These are phyloP conservation scores for Pachymerium ferrugineum DNA, from an alignment of 2,888 invertebrate species.

Conservation along the genomic window DNA sequence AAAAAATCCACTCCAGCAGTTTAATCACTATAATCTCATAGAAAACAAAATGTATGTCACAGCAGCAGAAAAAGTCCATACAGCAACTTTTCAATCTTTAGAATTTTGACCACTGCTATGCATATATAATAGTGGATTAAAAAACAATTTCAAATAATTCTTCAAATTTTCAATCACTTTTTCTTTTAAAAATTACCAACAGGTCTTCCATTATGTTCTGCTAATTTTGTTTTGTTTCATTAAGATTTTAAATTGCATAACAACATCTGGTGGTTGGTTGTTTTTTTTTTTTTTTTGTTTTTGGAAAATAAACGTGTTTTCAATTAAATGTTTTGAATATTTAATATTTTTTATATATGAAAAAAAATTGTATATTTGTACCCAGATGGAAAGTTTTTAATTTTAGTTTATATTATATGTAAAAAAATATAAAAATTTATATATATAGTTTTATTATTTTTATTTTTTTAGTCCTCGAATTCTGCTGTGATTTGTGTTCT, in stretches of 20 bases:
- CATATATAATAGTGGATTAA: neutral
- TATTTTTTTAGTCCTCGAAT: neutral
- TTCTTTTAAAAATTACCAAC: neutral
- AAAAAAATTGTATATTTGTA: neutral
- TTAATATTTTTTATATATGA: neutral
- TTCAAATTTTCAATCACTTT: neutral
- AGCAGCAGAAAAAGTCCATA: too few relatives aligned
- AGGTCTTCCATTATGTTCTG: constrained; percentile 2
- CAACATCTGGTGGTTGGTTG: constrained; percentile 24
- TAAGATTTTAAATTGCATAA: too few relatives aligned
- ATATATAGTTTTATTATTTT: too few relatives aligned
- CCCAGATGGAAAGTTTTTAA: neutral
- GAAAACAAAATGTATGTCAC: too few relatives aligned
- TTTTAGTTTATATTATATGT: too few relatives aligned
- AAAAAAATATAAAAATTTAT: too few relatives aligned
- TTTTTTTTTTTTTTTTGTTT: neutral
- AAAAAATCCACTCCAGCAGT: neutral
- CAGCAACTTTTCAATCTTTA: neutral
- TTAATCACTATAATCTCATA: neutral
- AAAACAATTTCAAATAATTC: neutral
- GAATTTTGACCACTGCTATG: constrained; percentile 12
- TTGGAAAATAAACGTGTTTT: too few relatives aligned
- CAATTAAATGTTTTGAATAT: too few relatives aligned
- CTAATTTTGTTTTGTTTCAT: neutral
- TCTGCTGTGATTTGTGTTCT: neutral